A percentile compares a stretch with the other conserved stretches of the same genome.
Evolutionary conservation across 2,113 vertebrate species (phyloP).

Genomic region (Tragelaphus imberbis): DNA sequence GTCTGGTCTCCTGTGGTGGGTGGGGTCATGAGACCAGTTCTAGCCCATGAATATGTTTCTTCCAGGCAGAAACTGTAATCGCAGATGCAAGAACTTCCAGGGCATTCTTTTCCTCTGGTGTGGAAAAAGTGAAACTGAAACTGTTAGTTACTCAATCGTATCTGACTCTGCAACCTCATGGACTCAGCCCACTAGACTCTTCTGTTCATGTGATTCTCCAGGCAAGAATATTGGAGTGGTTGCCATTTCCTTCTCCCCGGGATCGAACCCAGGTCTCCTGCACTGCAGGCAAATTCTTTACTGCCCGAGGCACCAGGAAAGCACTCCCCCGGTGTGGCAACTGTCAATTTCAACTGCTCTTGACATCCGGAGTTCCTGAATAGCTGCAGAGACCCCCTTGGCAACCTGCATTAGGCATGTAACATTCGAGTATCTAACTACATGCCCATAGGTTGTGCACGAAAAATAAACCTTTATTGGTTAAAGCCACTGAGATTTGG

Average conservation of each 20-base stretch:
- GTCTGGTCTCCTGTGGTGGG: neutral
- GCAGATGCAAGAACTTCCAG: neutral
- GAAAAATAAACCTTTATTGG: neutral
- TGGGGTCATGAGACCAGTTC: neutral
- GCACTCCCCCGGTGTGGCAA: neutral
- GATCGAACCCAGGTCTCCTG: neutral
- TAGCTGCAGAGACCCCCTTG: neutral
- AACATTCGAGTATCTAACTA: neutral
- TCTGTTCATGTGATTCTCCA: neutral
- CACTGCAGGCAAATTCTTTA: neutral
- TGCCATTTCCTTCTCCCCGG: neutral
- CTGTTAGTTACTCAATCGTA: neutral
- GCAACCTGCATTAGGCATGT: neutral
- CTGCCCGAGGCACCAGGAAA: neutral
- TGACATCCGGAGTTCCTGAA: neutral
- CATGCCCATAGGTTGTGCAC: neutral
- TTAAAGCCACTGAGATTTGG: neutral
- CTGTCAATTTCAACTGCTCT: neutral
- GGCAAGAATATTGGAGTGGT: neutral
- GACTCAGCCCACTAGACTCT: neutral
- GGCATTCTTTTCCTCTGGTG: neutral
- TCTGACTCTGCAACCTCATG: neutral
- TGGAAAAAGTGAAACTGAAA: neutral
- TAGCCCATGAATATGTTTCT: neutral
- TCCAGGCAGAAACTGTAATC: neutral